phyloP scores from a whole-genome alignment of 2,113 vertebrate genomes.

The Pipra filicauda region DNA sequence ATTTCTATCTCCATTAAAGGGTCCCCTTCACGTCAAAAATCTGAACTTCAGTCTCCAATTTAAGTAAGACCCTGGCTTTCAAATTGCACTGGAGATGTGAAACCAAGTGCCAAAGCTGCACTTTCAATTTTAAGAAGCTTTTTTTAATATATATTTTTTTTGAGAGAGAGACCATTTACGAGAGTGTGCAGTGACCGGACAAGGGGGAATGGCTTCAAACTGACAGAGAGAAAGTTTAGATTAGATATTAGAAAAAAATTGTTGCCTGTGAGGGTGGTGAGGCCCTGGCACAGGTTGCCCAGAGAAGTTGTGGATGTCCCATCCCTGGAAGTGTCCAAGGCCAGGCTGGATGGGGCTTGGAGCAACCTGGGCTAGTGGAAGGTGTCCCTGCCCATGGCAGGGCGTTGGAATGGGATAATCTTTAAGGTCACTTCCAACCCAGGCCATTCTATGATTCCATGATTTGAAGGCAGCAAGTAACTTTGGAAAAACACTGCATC shows the following conservation, averaged over 20 bases:
- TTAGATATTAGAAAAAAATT: background rate
- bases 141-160: background rate
- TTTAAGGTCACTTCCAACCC: background rate
- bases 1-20: background rate
- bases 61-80: background rate
- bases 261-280: fast-evolving
- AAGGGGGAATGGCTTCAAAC: background rate
- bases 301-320: background rate
- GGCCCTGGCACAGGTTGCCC: background rate
- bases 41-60: background rate
- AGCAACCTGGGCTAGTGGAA: background rate
- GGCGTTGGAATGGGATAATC: background rate
- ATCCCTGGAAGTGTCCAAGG: fast-evolving
- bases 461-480: background rate
- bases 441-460: background rate
- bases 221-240: background rate
- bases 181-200: background rate
- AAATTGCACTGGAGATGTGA: background rate
- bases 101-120: background rate
- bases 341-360: background rate
- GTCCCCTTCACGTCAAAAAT: background rate
- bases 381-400: background rate
- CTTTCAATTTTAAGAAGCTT: background rate
- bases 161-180: background rate
- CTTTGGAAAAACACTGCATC: background rate